Percentiles rank a stretch among this genome's conserved stretches.
Evolutionary conservation across 2,113 vertebrate species (phyloP).

Genomic region (Syngnathus floridae): DNA sequence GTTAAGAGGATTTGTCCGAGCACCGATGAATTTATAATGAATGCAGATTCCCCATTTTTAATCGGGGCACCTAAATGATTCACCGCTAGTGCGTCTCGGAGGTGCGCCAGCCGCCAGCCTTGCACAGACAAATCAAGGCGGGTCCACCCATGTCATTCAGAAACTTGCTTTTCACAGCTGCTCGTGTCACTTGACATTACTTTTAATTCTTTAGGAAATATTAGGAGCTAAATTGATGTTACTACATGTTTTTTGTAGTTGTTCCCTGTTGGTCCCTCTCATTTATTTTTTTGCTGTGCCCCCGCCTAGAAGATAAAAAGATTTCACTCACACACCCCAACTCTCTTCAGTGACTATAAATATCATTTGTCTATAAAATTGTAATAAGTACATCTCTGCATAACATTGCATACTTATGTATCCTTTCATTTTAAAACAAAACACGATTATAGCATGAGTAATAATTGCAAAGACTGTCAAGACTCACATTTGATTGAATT

Average conservation of each 20-base stretch:
- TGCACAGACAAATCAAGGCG: constrained; percentile 1
- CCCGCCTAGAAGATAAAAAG: too few relatives aligned
- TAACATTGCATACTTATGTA: too few relatives aligned
- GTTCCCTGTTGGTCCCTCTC: background rate
- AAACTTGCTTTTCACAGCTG: constrained; percentile 6
- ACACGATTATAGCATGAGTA: background rate
- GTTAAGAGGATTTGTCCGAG: constrained; percentile 74
- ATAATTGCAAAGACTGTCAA: background rate
- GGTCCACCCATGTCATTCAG: constrained; percentile 24
- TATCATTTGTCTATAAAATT: too few relatives aligned
- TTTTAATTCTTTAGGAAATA: background rate
- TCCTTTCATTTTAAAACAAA: background rate
- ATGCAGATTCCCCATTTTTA: constrained; percentile 70
- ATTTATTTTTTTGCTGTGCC: too few relatives aligned
- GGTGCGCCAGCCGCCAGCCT: constrained; percentile 21
- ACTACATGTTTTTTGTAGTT: background rate
- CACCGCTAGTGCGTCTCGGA: constrained; percentile 65
- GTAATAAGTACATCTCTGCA: too few relatives aligned
- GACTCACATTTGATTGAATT: background rate
- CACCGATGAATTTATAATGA: constrained; percentile 75
- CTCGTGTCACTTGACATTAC: background rate
- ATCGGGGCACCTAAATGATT: constrained; percentile 79
- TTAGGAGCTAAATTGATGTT: background rate
- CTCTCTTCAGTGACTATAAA: too few relatives aligned
- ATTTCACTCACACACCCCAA: too few relatives aligned